phyloP scores from a whole-genome alignment of 2,113 vertebrate genomes.

The Corvus moneduloides region DNA sequence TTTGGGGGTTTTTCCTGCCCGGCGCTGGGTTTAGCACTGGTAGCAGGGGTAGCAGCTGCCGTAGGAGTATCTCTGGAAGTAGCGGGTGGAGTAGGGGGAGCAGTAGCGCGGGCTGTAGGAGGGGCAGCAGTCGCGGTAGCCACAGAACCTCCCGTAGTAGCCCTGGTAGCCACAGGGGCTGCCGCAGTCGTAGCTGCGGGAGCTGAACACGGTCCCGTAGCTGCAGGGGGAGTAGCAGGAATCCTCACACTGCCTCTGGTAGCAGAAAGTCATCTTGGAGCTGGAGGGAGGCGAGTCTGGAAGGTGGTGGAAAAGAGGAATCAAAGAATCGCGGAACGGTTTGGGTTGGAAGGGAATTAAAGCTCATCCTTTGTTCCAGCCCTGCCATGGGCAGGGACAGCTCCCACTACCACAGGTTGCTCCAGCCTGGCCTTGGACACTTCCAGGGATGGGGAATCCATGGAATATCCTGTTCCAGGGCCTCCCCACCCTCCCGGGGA shows the following conservation, averaged over 20 bases:
- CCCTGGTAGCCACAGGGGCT: background rate
- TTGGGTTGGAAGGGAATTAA: background rate
- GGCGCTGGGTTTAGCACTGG: background rate
- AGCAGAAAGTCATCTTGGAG: constrained; percentile 4
- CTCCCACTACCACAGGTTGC: accelerated
- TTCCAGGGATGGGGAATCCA: background rate
- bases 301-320: background rate
- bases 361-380: accelerated
- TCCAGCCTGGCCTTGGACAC: background rate
- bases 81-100: background rate
- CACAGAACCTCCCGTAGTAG: background rate
- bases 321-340: accelerated
- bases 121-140: background rate
- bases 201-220: background rate
- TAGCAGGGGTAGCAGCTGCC: background rate
- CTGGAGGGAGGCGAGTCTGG: background rate
- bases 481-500: too few species aligned
- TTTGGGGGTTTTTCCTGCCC: accelerated
- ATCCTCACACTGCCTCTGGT: constrained; percentile 25
- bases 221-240: background rate
- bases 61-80: background rate
- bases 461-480: background rate
- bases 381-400: too few species aligned
- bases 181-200: background rate
- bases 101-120: background rate